phyloP scores from a whole-genome alignment of 2,888 invertebrate species.

The Sabellastarte sp. region DNA sequence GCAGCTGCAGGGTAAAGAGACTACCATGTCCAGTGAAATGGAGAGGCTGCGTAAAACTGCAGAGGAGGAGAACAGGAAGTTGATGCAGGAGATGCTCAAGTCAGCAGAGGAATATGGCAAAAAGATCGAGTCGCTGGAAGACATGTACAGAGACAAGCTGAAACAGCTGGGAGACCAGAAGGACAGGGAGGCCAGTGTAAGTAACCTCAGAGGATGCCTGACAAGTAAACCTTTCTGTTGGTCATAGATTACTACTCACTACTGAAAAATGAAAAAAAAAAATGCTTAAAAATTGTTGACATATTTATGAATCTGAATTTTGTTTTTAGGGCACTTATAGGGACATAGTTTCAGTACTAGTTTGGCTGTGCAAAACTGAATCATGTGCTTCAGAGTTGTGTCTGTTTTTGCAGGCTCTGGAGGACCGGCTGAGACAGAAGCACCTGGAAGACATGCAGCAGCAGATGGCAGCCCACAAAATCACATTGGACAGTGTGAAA shows the following conservation, averaged over 20 bases:
- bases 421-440: slow-evolving; percentile 32
- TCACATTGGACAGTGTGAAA: slow-evolving; percentile 37
- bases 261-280: too few relatives aligned
- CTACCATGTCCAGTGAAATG: slow-evolving; percentile 28
- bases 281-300: too few relatives aligned
- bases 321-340: too few relatives aligned
- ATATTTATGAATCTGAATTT: too few relatives aligned
- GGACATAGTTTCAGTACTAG: too few relatives aligned
- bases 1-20: slow-evolving; percentile 30
- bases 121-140: slow-evolving; percentile 31
- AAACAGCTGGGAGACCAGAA: slow-evolving; percentile 4
- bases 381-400: too few relatives aligned
- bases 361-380: too few relatives aligned
- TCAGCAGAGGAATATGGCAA: slow-evolving; percentile 38
- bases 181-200: slow-evolving; percentile 7
- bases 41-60: slow-evolving; percentile 34
- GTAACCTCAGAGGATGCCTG: too few relatives aligned
- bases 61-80: slow-evolving; percentile 37
- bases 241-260: too few relatives aligned
- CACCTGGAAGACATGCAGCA: slow-evolving; percentile 51
- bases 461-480: slow-evolving; percentile 48
- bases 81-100: slow-evolving; percentile 38
- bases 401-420: slow-evolving; percentile 42
- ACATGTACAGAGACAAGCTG: slow-evolving; percentile 10
- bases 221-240: too few relatives aligned